Evolutionary conservation across 92 coral and sea anemone genomes (phyloP), one percentile per base, ranked within the genome.

Genomic region (Zoanthus solanderi): DNA sequence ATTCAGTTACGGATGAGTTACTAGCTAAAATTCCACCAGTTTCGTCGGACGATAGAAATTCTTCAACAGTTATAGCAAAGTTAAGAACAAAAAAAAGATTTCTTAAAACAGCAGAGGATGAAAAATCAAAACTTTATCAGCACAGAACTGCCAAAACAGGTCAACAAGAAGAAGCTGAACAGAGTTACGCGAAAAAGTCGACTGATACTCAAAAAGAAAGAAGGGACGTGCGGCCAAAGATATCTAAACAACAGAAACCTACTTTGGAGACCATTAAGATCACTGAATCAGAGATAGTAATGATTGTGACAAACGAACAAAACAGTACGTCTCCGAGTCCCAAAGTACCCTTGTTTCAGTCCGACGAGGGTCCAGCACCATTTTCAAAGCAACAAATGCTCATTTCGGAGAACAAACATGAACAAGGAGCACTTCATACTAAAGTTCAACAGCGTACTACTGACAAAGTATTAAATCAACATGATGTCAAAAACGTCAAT

Each of bases 251-350:
- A 29, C 45, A 50, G 45, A 65, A 81, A 81, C 37, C 63, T 9
- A 66, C 9, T 30, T 29, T 66, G 1, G 85, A 81, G 85, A 81
- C 46, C 9, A 81, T 81, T 37, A 81, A 28, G 85, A 81, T 81
- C 28, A 81, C 85, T 2, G 75, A 81, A 50, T 81, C 85, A 10
- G 46, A 67, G 47, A 81, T 81, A 23, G 85, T 81, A 11, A 67
- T 81, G 85, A 75, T 81, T 28, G 76, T 81, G 2, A 81, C 85
- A 60, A 81, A 81, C 29, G 75, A 81, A 65, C 85, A 67, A 58
- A 66, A 81, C 6, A 81, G 75, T 45, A 47, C 17, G 11, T 81
- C 85, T 2, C 85, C 61, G 23, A 81, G 46, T 46, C 18, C 63
- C 23, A 47, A 81, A 47, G 12, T 47, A 7, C 63, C 76, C 17